A percentile compares a stretch with the other conserved stretches of the same genome.
Evolutionary conservation across 64 coral and sea anemone genomes (phyloP).

Genomic region (Porites australiensis): DNA sequence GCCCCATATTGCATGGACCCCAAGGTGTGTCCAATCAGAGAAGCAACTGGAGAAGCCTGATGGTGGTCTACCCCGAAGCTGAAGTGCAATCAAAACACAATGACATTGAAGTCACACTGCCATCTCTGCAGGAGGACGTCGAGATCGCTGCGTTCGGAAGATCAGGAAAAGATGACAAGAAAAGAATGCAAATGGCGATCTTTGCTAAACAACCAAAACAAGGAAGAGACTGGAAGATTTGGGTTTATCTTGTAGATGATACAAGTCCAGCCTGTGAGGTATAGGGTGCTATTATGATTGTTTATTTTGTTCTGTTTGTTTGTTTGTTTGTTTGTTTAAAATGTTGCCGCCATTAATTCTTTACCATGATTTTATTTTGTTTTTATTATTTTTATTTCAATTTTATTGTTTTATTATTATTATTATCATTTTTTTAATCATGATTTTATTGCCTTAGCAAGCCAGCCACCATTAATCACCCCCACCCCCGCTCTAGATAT

Average conservation of each 20-base stretch:
- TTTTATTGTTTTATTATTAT: too few species aligned
- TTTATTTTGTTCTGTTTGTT: background rate
- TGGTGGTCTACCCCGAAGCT: background rate
- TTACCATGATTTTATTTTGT: too few species aligned
- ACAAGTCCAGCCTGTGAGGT: slow-evolving; percentile 23
- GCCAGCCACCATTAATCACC: too few species aligned
- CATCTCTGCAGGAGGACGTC: background rate
- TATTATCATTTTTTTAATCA: too few species aligned
- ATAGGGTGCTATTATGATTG: background rate
- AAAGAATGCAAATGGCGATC: slow-evolving; percentile 46
- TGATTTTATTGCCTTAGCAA: too few species aligned
- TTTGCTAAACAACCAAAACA: slow-evolving; percentile 4
- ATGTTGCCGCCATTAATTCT: too few species aligned
- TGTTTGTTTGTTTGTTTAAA: too few species aligned
- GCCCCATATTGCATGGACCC: background rate
- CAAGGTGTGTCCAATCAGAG: background rate
- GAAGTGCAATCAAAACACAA: slow-evolving; percentile 13
- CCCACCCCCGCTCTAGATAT: too few species aligned
- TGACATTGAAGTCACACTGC: slow-evolving; percentile 23
- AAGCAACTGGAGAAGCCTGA: background rate
- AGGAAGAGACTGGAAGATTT: slow-evolving; percentile 32
- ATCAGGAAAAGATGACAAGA: slow-evolving; percentile 13
- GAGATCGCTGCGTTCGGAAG: slow-evolving; percentile 27
- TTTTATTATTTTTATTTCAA: too few species aligned
- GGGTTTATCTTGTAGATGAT: slow-evolving; percentile 32